Evolutionary conservation across 2,797 vertebrate species (phyloP), one percentile per base, ranked within the genome.

Genomic region (Poeciliopsis paucimaculata): DNA sequence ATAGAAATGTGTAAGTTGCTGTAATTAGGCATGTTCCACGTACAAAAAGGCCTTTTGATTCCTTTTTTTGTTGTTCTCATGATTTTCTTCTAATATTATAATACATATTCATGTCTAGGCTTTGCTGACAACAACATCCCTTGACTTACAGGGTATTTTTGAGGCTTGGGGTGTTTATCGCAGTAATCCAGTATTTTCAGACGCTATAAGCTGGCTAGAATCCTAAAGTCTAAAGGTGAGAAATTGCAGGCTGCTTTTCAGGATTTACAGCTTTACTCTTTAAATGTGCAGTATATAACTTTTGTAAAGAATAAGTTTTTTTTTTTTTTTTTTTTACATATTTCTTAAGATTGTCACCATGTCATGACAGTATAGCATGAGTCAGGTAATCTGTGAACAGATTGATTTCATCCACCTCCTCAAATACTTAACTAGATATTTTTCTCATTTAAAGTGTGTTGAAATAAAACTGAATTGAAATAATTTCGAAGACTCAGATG

Each of bases 1-100:
- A 76, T 86, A 83, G 79, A 89, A 93, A 92, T 90, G 57, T 84
- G 85, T 75, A 87, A 89, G 87, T 80, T 75, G 82, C 86, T 80
- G 82, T 90, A 91, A 93, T 94, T 90, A 91, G 87, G 81, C 64
- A 90, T 87, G 77, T 72, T 83, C 79, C 71, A 26, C 76, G 79
- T 76, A 64, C 36, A 70, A 55, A 77, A 66, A 79, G 53, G 71
- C 70, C 75, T 76, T 77, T 72, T 10, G 76, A 71, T 77, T 73
- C 23, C 9, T n/a, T 75, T 47, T 70, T 7, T 23, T 75, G 28
- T 70, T 23, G 78, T 79, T 70, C 23, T 43, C 66, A 16, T 45
- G 39, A 20, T 45, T n/a, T 70, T 70, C 23, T n/a, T 7, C 13
- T 43, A 10, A 5, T n/a, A 15, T 45, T 43, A 70, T 45, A 12